A percentile compares a stretch with the other conserved stretches of the same genome.
Evolutionary conservation across 2,888 invertebrate genomes (phyloP).

Genomic region (Augochlorella aurata): DNA sequence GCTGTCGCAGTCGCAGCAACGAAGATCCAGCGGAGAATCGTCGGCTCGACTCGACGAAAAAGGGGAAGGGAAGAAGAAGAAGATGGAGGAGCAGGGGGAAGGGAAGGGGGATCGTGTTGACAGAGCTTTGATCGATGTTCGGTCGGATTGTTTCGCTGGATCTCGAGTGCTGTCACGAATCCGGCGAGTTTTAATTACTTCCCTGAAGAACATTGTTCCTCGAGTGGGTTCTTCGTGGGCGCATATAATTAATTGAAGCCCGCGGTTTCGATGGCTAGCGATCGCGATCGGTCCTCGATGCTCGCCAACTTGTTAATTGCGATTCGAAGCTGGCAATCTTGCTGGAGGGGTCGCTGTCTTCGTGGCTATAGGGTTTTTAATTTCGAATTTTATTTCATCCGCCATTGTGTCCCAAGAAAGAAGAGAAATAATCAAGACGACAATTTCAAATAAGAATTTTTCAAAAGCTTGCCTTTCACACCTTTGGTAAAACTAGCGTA

Average conservation of each 20-base stretch:
- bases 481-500: too few relatives aligned
- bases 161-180: constrained; percentile 18
- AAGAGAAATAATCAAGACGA: too few relatives aligned
- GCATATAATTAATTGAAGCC: constrained; percentile 11
- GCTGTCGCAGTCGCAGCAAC: background rate
- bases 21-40: constrained; percentile 8
- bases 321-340: background rate
- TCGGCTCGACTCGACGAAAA: background rate
- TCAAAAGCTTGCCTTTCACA: too few relatives aligned
- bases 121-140: constrained; percentile 41
- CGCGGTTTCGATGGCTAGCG: background rate
- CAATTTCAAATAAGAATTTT: too few relatives aligned
- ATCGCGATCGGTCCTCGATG: background rate
- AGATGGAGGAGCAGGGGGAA: background rate
- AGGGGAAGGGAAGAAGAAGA: too few relatives aligned
- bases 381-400: too few relatives aligned
- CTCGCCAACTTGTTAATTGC: background rate
- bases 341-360: too few relatives aligned
- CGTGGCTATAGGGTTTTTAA: too few relatives aligned
- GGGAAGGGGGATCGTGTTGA: constrained; percentile 34
- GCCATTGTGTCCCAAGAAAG: too few relatives aligned
- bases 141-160: constrained; percentile 34
- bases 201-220: constrained; percentile 4
- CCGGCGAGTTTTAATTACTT: constrained; percentile 33
- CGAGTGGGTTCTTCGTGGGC: background rate